Evolutionary conservation across 2,797 vertebrate genomes (phyloP).

Genomic region (Onychomys arenicola): DNA sequence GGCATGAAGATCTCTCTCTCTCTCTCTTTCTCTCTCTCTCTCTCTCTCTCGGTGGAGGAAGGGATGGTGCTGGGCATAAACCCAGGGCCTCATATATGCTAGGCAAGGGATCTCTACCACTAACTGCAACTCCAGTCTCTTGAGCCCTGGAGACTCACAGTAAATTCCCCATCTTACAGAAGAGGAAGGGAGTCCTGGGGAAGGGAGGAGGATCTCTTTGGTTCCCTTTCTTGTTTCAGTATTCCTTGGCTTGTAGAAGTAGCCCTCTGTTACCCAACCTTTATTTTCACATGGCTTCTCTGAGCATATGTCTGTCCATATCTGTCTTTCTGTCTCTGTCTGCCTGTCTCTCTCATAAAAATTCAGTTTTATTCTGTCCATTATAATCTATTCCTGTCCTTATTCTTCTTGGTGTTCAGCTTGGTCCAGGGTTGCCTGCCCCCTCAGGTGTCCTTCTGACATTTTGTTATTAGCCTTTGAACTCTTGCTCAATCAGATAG

Average conservation of each 20-base stretch:
- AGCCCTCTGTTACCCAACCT: neutral
- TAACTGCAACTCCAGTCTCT: neutral
- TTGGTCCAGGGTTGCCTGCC: neutral
- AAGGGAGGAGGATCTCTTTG: neutral
- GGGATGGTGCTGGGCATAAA: neutral
- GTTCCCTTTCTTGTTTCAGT: neutral
- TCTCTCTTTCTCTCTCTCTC: neutral
- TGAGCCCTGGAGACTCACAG: neutral
- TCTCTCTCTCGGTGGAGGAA: neutral
- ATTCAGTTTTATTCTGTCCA: neutral
- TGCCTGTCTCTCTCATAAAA: neutral
- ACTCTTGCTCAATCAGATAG: accelerated
- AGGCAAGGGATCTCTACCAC: neutral
- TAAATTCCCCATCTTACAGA: neutral
- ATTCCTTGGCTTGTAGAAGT: neutral
- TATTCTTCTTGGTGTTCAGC: neutral
- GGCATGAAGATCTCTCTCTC: neutral
- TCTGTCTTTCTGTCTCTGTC: neutral
- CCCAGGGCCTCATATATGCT: too few species aligned
- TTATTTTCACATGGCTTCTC: neutral
- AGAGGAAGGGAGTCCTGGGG: neutral
- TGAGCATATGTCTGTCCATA: neutral
- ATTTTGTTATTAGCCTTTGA: neutral
- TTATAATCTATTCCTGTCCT: neutral
- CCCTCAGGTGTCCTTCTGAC: neutral